These are phyloP conservation scores for Pleuronectes platessa DNA, from an alignment of 2,113 vertebrate species.

Conservation along the genomic window DNA sequence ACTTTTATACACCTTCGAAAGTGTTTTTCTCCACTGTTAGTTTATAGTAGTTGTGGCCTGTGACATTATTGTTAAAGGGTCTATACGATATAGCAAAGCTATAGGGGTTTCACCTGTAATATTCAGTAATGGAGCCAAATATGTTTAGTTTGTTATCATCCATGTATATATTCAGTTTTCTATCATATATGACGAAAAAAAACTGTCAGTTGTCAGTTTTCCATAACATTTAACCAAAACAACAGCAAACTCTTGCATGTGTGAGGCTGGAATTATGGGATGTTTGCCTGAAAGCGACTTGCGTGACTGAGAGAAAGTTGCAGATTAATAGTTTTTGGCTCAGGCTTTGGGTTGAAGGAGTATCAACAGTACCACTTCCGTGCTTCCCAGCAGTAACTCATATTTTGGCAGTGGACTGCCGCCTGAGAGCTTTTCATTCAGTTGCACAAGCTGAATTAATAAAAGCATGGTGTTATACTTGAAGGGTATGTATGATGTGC, in stretches of 20 bases:
- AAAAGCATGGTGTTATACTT: background rate
- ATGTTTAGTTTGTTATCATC: too few species aligned
- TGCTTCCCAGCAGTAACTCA: background rate
- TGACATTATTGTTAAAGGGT: too few species aligned
- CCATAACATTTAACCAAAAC: too few species aligned
- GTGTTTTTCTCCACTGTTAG: background rate
- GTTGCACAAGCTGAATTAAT: conserved; percentile 12
- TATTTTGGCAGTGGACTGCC: conserved; percentile 16
- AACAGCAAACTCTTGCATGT: too few species aligned
- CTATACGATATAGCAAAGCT: too few species aligned
- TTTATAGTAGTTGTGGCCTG: too few species aligned
- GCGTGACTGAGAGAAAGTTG: background rate
- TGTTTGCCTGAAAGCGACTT: background rate
- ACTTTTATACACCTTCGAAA: background rate
- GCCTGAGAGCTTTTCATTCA: conserved; percentile 47
- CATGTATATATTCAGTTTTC: too few species aligned
- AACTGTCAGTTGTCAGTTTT: too few species aligned
- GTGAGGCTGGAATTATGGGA: background rate
- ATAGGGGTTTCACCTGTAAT: too few species aligned
- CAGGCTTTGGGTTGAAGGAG: background rate
- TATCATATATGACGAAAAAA: too few species aligned
- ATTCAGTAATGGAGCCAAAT: too few species aligned
- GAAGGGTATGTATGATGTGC: background rate
- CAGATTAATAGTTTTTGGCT: background rate
- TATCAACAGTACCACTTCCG: background rate